phyloP scores from a whole-genome alignment of 2,113 vertebrate genomes.

The Silurus asotus region DNA sequence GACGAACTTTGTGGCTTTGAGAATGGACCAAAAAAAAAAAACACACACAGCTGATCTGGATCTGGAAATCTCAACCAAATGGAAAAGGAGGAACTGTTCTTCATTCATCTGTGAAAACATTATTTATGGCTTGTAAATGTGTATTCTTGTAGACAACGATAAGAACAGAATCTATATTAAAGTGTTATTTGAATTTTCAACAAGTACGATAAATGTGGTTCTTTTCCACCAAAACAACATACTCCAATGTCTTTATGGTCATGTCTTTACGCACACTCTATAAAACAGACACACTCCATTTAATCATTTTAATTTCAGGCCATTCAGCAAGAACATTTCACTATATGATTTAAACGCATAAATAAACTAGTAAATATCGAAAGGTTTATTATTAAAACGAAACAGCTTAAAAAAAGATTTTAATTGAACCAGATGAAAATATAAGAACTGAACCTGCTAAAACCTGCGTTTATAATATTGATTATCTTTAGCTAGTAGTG shows the following conservation, averaged over 20 bases:
- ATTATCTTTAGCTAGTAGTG: not conserved
- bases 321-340: not conserved
- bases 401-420: not conserved
- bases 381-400: not conserved
- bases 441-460: not conserved
- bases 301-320: not conserved
- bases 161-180: constrained; percentile 94
- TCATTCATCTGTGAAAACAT: constrained; percentile 93
- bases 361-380: not conserved
- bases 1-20: constrained; percentile 75
- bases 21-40: constrained; percentile 83
- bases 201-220: constrained; percentile 55
- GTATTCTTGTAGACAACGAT: constrained; percentile 85
- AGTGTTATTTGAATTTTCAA: constrained; percentile 88
- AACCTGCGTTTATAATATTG: not conserved
- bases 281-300: not conserved
- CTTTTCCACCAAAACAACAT: constrained; percentile 8
- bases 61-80: constrained; percentile 57
- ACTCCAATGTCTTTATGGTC: not conserved
- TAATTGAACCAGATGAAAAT: not conserved
- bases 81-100: constrained; percentile 72
- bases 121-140: constrained; percentile 99
- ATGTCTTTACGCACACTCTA: not conserved
- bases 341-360: not conserved
- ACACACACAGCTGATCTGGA: constrained; percentile 61